Evolutionary conservation across 2,797 vertebrate genomes (phyloP), one percentile per base, ranked within the genome.

Genomic region (Clarias platycephalus): DNA sequence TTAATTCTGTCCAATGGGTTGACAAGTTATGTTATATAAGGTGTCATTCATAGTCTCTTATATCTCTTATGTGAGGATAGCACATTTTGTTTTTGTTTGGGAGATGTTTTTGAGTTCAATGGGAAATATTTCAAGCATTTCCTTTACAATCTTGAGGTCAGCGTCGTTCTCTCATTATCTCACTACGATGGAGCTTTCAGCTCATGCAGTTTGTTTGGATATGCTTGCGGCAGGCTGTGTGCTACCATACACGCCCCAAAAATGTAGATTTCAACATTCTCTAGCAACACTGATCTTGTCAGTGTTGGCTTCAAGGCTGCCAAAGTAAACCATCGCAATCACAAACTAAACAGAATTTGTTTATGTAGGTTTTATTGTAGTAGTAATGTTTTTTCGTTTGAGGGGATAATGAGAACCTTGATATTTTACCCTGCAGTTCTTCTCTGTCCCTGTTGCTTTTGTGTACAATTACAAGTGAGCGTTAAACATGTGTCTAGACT

Each of bases 51-150:
- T 57, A 13, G 24, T 26, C 22, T 79, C 12, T 44, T 79, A 26
- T 6, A n/a, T 40, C 57, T 83, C 7, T 31, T 15, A 31, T 57
- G 20, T n/a, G 28, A 49, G 57, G n/a, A 55, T 80, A 60, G 57
- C 64, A 55, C 15, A 44, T 81, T 81, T 63, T 81, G 53, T 67
- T 77, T 63, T 76, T 76, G 28, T 66, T 67, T 80, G 49, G 49
- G 57, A 63, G 57, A 63, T 80, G 44, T 40, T 71, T 81, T 71
- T 64, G 66, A 89, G 89, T 91, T 91, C 85, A 85, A 79, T 91
- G 88, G 90, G 89, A 92, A 93, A 91, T 88, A 93, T 89, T 89
- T 86, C 86, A 93, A 91, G 91, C 90, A 93, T 93, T 92, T 93
- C 92, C 91, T 90, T 82, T 88, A 89, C 87, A 92, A 91, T 93